phyloP scores from a whole-genome alignment of 2,797 vertebrate genomes.

The Pristis pectinata region DNA sequence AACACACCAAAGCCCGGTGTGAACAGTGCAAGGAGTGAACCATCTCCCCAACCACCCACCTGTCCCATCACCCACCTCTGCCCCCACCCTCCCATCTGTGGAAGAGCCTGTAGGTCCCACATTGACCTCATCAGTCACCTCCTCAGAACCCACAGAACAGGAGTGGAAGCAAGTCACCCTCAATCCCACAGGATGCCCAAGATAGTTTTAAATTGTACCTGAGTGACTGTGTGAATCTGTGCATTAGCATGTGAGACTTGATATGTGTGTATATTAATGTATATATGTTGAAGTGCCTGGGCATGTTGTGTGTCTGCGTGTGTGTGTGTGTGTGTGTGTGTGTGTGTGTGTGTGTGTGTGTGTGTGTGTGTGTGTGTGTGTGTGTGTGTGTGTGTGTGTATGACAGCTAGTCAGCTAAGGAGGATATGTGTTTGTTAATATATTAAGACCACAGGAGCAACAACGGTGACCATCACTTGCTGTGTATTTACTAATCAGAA shows the following conservation, averaged over 20 bases:
- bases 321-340: not conserved
- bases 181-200: too few relatives aligned
- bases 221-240: too few relatives aligned
- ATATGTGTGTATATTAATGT: not conserved
- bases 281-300: not conserved
- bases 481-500: not conserved
- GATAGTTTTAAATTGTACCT: not conserved
- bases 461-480: not conserved
- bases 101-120: too few relatives aligned
- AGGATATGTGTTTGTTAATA: not conserved
- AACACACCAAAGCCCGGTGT: too few relatives aligned
- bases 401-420: not conserved
- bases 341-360: not conserved
- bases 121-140: too few relatives aligned
- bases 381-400: not conserved
- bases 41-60: too few relatives aligned
- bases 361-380: not conserved
- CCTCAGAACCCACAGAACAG: too few relatives aligned
- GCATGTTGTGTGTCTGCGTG: not conserved
- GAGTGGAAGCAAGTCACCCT: too few relatives aligned
- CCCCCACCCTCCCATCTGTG: too few relatives aligned
- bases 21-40: too few relatives aligned
- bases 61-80: too few relatives aligned
- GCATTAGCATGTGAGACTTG: too few relatives aligned
- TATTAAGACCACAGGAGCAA: not conserved